Percentiles rank a stretch among this genome's conserved stretches.
These are phyloP conservation scores for Poliocrania exsul DNA, from an alignment of 2,797 vertebrate genomes.

Conservation along the genomic window DNA sequence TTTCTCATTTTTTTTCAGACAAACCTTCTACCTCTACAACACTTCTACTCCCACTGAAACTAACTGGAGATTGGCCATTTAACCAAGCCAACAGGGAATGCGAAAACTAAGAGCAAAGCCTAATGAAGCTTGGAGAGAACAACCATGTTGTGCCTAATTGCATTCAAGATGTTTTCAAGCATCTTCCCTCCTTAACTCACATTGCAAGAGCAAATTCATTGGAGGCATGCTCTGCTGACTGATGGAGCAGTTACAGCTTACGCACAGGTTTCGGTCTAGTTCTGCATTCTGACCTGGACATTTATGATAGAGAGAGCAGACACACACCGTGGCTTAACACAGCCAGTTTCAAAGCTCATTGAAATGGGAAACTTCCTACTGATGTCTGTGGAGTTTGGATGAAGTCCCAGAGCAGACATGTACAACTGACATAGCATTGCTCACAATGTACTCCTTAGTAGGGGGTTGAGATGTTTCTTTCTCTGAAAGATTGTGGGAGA, in stretches of 20 bases:
- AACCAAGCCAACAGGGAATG: slow-evolving; percentile 19
- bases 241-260: slow-evolving; percentile 10
- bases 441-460: background rate
- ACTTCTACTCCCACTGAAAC: background rate
- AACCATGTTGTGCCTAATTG: slow-evolving; percentile 53
- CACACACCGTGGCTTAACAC: accelerated
- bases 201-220: slow-evolving; percentile 8
- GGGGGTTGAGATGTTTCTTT: background rate
- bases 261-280: background rate
- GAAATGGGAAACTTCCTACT: slow-evolving; percentile 6
- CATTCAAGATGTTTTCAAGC: slow-evolving; percentile 51
- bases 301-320: background rate
- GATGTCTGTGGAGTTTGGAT: background rate
- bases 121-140: slow-evolving; percentile 64
- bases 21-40: background rate
- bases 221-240: slow-evolving; percentile 15
- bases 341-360: slow-evolving; percentile 4
- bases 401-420: background rate
- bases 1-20: background rate
- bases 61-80: slow-evolving; percentile 19
- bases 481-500: background rate
- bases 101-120: slow-evolving; percentile 33
- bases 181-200: background rate
- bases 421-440: slow-evolving; percentile 22
- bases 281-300: slow-evolving; percentile 41